Evolutionary conservation across 2,797 vertebrate genomes (phyloP).

Genomic region (Tiaroga cobitis): DNA sequence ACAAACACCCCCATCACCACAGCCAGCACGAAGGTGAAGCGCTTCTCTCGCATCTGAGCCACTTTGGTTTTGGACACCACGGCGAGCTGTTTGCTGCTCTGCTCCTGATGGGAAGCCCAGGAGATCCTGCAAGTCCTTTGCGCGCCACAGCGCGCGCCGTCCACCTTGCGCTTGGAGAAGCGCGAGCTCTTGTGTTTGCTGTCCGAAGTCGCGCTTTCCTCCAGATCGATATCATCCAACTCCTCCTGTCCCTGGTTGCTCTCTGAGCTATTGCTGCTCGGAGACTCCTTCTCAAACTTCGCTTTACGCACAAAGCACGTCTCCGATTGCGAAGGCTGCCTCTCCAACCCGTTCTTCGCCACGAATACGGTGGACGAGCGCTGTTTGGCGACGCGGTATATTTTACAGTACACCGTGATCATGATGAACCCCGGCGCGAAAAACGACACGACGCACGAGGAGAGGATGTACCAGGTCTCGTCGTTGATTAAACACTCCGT

Average conservation of each 20-base stretch:
- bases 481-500: slow-evolving; percentile 82
- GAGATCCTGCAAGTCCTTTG: slow-evolving; percentile 49
- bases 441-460: slow-evolving; percentile 86
- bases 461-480: slow-evolving; percentile 89
- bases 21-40: slow-evolving; percentile 79
- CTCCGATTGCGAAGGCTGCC: slow-evolving; percentile 72
- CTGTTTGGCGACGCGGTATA: slow-evolving; percentile 83
- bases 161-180: slow-evolving; percentile 61
- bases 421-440: slow-evolving; percentile 86
- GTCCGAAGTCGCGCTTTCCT: slow-evolving; percentile 70
- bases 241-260: slow-evolving; percentile 67
- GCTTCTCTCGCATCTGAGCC: slow-evolving; percentile 79
- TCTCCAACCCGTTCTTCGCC: slow-evolving; percentile 71
- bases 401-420: slow-evolving; percentile 87
- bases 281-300: slow-evolving; percentile 65
- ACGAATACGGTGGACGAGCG: slow-evolving; percentile 77
- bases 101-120: slow-evolving; percentile 46
- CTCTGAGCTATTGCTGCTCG: slow-evolving; percentile 61
- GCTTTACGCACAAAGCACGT: slow-evolving; percentile 67
- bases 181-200: slow-evolving; percentile 60
- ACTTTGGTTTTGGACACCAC: slow-evolving; percentile 71
- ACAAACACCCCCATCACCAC: slow-evolving; percentile 82
- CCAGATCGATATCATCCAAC: slow-evolving; percentile 78
- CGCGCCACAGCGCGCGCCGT: slow-evolving; percentile 42
- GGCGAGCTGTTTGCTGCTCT: slow-evolving; percentile 38